Evolutionary conservation across 2,113 vertebrate genomes (phyloP).

Genomic region (Prolemur simus): DNA sequence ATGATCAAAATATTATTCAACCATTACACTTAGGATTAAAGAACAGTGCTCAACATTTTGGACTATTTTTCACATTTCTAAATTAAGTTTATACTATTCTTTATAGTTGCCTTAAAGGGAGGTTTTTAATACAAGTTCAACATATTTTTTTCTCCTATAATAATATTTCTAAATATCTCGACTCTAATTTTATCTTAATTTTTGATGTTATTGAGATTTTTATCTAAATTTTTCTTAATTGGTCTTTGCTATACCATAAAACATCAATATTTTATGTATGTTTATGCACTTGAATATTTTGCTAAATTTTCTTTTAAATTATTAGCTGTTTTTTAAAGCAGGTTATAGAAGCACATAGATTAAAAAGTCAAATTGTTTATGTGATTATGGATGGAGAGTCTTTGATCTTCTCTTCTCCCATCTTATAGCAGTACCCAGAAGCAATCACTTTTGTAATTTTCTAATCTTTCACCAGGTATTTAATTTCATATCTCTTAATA

Average conservation of each 20-base stretch:
- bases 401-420: not conserved
- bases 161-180: not conserved
- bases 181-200: not conserved
- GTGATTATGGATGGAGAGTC: not conserved
- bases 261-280: not conserved
- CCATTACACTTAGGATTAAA: not conserved
- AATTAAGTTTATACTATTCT: not conserved
- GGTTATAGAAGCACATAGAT: not conserved
- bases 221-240: not conserved
- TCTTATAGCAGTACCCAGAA: not conserved
- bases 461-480: not conserved
- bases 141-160: not conserved
- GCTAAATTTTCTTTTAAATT: not conserved
- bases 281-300: not conserved
- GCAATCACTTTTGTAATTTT: not conserved
- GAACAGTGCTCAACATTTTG: not conserved
- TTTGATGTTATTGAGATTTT: not conserved
- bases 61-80: not conserved
- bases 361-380: not conserved
- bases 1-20: not conserved
- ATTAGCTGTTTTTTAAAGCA: not conserved
- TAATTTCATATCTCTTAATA: not conserved
- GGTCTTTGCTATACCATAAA: not conserved
- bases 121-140: not conserved
- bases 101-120: not conserved